Evolutionary conservation across 1,140 invertebrate genomes (phyloP).

Genomic region (Oncopeltus fasciatus): DNA sequence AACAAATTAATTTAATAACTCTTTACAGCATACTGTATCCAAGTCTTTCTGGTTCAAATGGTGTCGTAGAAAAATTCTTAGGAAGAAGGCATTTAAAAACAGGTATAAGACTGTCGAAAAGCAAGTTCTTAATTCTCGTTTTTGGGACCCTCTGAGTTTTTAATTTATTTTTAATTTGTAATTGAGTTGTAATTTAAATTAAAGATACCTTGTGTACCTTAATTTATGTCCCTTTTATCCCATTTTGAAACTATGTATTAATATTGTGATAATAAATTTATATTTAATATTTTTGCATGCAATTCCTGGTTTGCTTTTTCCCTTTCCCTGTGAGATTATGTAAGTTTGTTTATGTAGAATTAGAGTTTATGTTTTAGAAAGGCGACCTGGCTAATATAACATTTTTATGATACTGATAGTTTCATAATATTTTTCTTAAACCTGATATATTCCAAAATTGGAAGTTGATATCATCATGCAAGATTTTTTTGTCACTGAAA

Average conservation of each 20-base stretch:
- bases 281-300: too few species aligned
- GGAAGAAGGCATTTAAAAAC: constrained; percentile 29
- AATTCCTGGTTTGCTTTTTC: too few species aligned
- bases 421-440: too few species aligned
- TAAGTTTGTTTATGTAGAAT: too few species aligned
- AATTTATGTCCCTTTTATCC: not conserved
- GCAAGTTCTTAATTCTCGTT: constrained; percentile 9
- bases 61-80: constrained; percentile 25
- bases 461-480: not conserved
- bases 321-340: too few species aligned
- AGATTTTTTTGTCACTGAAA: too few species aligned
- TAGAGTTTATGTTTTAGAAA: too few species aligned
- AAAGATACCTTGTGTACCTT: too few species aligned
- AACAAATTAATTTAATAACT: constrained; percentile 21
- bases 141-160: constrained; percentile 16
- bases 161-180: not conserved
- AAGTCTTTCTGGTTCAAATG: constrained; percentile 28
- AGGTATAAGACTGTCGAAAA: constrained; percentile 28
- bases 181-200: too few species aligned
- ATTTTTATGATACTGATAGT: too few species aligned
- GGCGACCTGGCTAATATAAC: too few species aligned
- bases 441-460: too few species aligned
- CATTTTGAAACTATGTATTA: not conserved
- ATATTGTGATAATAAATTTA: constrained; percentile 1
- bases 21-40: constrained; percentile 27